Base-by-base conservation (phyloP, 2,113 vertebrate genomes). In the Cathartes aura region DNA sequence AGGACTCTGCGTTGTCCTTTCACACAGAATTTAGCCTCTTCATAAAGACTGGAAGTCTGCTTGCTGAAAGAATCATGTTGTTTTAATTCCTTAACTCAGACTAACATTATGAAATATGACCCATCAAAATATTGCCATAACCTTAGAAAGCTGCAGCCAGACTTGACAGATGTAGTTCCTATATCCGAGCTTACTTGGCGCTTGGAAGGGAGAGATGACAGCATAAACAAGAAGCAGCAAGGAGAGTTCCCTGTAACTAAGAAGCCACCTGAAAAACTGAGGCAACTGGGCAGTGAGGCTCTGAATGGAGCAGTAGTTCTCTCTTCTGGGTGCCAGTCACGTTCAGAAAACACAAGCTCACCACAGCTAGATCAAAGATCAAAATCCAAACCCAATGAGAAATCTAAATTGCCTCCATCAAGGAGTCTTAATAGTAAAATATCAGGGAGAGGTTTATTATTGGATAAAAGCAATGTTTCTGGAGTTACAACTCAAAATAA, bases 61-160 rank as follows among this genome's bases (percentile, higher is more conserved):
- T 59, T 78, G 62, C 22, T 43, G 34, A 58, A 85, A 68, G 30
- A 30, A 12, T 68, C 3, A 1, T 14, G 45, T n/a, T 82, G 24
- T 20, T 97, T 55, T 70, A 89, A 11, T 93, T 97, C 98, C 98
- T 99, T 99, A 97, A 99, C 96, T 97, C 30, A n/a, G 60, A 13
- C 36, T 58, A 92, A 99, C 98, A 82, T 99, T 27, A 72, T 99
- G 67, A 99, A 99, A 87, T 99, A 99, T 36, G 99, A 99, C 97
- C 99, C 99, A 9, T 99, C 99, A 8, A 99, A 99, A 90, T 99
- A 99, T 60, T 99, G 99, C 97, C 99, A 99, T 93, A 99, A 99
- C 96, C 98, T 99, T 74, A 99, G 99, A 95, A 99, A 96, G 92
- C 97, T 99, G 93, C 98, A 98, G 43, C 74, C 94, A 27, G 95